A percentile compares a stretch with the other conserved stretches of the same genome.
phyloP scores from a whole-genome alignment of 2,888 invertebrate genomes.

The Luffia ferchaultella region DNA sequence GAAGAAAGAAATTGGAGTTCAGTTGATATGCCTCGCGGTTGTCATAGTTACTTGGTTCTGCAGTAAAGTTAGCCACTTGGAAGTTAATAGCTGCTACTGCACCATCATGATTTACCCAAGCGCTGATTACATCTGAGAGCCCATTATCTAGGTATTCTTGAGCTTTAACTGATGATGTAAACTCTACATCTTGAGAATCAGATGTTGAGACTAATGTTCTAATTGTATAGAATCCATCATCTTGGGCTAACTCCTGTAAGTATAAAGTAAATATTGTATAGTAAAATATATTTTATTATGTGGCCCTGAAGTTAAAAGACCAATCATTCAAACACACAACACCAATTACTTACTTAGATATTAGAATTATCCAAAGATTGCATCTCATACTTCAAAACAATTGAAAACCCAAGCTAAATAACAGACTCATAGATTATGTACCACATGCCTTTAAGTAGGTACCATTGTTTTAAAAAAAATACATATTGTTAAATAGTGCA shows the following conservation, averaged over 20 bases:
- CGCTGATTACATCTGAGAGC: constrained; percentile 79
- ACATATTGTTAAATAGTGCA: no score
- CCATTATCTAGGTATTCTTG: constrained; percentile 78
- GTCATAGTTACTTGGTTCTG: constrained; percentile 20
- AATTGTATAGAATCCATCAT: constrained; percentile 79
- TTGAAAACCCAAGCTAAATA: neutral
- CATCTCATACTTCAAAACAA: neutral
- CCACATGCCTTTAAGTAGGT: no score
- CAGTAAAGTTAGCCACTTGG: constrained; percentile 38
- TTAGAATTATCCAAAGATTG: neutral
- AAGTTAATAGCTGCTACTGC: constrained; percentile 78
- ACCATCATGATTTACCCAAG: constrained; percentile 82
- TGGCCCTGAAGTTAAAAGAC: no score
- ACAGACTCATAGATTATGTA: no score
- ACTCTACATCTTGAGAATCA: constrained; percentile 72
- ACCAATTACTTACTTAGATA: neutral
- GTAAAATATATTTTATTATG: no score
- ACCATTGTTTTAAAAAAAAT: no score
- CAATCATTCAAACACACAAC: neutral
- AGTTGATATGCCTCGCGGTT: constrained; percentile 44
- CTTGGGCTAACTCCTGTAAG: constrained; percentile 68
- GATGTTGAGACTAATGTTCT: constrained; percentile 73
- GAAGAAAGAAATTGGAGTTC: constrained; percentile 80
- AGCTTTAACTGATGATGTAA: constrained; percentile 83
- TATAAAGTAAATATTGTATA: no score